A percentile compares a stretch with the other conserved stretches of the same genome.
phyloP scores from a whole-genome alignment of 1,140 invertebrate species.

The Geopemphigus sp. region DNA sequence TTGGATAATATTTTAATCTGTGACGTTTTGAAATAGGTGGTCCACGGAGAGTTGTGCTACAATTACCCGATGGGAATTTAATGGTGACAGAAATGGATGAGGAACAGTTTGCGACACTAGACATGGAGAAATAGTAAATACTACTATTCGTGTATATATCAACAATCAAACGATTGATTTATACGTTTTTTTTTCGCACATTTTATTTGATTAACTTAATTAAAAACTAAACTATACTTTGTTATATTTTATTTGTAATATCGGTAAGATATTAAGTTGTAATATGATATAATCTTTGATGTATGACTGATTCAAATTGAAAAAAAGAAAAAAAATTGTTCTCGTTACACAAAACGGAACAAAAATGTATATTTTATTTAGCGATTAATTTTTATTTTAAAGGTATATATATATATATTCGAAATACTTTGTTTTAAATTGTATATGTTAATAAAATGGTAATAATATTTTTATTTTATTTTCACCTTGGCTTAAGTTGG shows the following conservation, averaged over 20 bases:
- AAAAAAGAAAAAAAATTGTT: background rate
- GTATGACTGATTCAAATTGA: conserved; percentile 34
- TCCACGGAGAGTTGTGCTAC: conserved; percentile 72
- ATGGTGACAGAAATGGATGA: conserved; percentile 82
- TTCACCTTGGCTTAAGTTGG: background rate
- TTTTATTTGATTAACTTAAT: background rate
- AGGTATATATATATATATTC: background rate
- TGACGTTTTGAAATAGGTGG: conserved; percentile 62
- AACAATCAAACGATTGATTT: background rate
- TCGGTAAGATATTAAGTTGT: background rate
- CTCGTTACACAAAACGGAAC: background rate
- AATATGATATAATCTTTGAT: background rate
- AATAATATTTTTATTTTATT: background rate
- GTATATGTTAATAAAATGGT: background rate
- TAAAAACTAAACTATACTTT: conserved; percentile 11
- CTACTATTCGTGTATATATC: background rate
- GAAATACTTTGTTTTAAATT: background rate
- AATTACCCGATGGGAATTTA: conserved; percentile 76
- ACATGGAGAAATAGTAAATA: conserved; percentile 62
- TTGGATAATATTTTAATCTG: background rate
- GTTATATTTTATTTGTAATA: conserved; percentile 33
- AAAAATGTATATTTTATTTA: background rate
- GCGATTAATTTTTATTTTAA: background rate
- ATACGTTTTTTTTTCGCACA: background rate
- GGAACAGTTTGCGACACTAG: conserved; percentile 73